Base-by-base conservation (phyloP, 2,888 invertebrate species). In the Coenonympha arcania region DNA sequence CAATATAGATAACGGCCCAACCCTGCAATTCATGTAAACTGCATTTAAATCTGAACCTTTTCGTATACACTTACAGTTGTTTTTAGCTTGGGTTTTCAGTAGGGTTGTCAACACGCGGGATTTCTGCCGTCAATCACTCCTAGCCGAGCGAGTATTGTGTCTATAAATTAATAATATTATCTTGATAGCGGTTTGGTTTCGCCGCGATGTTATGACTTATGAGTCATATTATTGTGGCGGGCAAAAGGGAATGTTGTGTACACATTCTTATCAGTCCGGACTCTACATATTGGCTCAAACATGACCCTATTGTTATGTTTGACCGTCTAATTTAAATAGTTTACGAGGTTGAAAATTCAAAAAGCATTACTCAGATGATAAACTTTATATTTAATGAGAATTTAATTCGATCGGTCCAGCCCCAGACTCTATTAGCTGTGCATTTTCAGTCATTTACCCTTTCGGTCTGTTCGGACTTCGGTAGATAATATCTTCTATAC, bases 1-100 rank as follows among this genome's bases (percentile, higher is more conserved):
- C 74, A 75, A 72, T 71, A 69, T 65, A 71, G 76, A 78, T 79
- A 79, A 70, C 70, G 66, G 66, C 69, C 74, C 74, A 71, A 69
- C 77, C 75, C 76, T 73, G 59, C 68, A 68, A 71, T 62, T 65
- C 62, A 52, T 28, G 39, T 19, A 20, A n/a, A 31, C 20, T 40
- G 47, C 33, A 41, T 20, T 37, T 18, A 13, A 54, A 49, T 52
- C 16, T 54, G 40, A 39, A 48, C 54, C 54, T 56, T 63, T 52
- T 22, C 6, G 6, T 26, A 13, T 16, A 15, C 3, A 0, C 9
- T 37, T 45, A 42, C 20, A 43, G 48, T 48, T 15, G 22, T 18
- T 47, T 53, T 57, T 50, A 16, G 26, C 22, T 22, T 15, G 19
- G 2, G n/a, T n/a, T 6, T n/a, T 9, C 8, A 6, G 3, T 43